A percentile compares a stretch with the other conserved stretches of the same genome.
Evolutionary conservation across 2,113 vertebrate genomes (phyloP).

Genomic region (Sprattus sprattus): DNA sequence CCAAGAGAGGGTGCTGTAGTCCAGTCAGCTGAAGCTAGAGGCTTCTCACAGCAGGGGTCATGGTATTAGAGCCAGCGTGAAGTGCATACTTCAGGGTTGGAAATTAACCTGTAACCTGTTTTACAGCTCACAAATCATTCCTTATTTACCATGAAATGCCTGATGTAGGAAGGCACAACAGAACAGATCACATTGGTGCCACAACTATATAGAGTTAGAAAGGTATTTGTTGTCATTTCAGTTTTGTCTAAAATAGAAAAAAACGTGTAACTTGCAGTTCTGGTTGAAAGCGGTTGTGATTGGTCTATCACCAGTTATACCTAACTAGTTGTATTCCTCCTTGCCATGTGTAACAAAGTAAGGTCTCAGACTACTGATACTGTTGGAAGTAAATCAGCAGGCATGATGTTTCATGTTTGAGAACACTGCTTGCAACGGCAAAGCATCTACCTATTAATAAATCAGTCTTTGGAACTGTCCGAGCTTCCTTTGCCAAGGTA

Average conservation of each 20-base stretch:
- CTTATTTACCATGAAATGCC: too few species aligned
- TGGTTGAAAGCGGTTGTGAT: neutral
- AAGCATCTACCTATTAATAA: neutral
- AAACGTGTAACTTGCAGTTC: neutral
- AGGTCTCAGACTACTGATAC: neutral
- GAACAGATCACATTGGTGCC: too few species aligned
- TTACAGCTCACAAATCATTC: too few species aligned
- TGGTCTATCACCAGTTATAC: too few species aligned
- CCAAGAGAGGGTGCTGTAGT: neutral
- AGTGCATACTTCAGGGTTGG: neutral
- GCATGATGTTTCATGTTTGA: neutral
- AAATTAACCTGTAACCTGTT: neutral
- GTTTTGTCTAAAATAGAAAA: neutral
- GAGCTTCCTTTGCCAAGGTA: neutral
- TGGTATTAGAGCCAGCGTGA: neutral
- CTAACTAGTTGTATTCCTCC: neutral
- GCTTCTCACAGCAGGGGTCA: neutral
- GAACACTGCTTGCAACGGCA: neutral
- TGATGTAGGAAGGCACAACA: too few species aligned
- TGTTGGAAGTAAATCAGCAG: neutral
- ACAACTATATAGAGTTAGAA: too few species aligned
- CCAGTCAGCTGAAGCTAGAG: neutral
- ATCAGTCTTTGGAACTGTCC: neutral
- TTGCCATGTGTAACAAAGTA: neutral
- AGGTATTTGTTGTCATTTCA: neutral